Percentiles rank a stretch among this genome's conserved stretches.
Evolutionary conservation across 2,797 vertebrate genomes (phyloP).

Genomic region (Siniperca scherzeri): DNA sequence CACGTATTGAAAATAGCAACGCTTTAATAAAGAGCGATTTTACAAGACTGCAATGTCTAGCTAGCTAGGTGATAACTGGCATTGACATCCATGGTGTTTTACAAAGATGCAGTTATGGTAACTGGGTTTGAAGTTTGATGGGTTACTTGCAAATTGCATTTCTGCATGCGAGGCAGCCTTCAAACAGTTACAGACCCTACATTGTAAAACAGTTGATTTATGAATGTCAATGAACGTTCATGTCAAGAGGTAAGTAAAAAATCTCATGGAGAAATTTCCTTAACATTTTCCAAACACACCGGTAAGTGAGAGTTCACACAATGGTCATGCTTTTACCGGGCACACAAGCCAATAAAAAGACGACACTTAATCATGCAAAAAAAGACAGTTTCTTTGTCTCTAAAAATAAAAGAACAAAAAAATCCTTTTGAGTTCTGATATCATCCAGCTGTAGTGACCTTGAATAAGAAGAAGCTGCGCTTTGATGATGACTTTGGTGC

Average conservation of each 20-base stretch:
- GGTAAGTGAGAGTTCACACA: constrained; percentile 84
- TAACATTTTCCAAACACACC: constrained; percentile 83
- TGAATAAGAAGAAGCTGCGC: constrained; percentile 87
- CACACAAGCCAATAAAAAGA: constrained; percentile 87
- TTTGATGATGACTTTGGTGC: constrained; percentile 88
- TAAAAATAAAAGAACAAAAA: constrained; percentile 64
- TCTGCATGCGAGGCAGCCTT: constrained; percentile 82
- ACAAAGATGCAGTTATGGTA: constrained; percentile 78
- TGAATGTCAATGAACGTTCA: constrained; percentile 83
- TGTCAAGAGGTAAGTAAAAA: constrained; percentile 84
- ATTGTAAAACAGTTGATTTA: constrained; percentile 83
- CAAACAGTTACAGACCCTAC: constrained; percentile 78
- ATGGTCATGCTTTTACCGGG: constrained; percentile 87
- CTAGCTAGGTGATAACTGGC: constrained; percentile 82
- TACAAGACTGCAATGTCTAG: constrained; percentile 86
- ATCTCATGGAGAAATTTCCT: constrained; percentile 82
- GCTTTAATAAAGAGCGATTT: constrained; percentile 86
- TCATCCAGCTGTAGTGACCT: constrained; percentile 82
- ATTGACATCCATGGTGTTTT: constrained; percentile 84
- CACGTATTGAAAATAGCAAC: constrained; percentile 85
- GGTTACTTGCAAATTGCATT: constrained; percentile 79
- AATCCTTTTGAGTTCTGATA: constrained; percentile 77
- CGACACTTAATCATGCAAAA: constrained; percentile 87
- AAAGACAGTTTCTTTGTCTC: constrained; percentile 76
- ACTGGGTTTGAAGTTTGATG: constrained; percentile 82